These are phyloP conservation scores for Neodiprion virginianus DNA, from an alignment of 1,140 invertebrate genomes.

Conservation along the genomic window DNA sequence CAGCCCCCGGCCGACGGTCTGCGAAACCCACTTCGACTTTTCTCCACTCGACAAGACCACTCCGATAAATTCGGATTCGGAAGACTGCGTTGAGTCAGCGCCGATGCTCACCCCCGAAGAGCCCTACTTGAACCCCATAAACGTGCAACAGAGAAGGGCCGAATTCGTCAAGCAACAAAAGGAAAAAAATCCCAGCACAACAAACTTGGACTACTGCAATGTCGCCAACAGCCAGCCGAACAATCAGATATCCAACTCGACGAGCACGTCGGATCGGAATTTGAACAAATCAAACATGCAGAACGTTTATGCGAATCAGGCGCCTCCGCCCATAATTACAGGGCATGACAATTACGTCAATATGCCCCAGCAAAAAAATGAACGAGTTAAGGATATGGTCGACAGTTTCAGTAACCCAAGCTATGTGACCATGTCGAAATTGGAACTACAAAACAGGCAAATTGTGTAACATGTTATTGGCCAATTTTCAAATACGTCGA, in stretches of 20 bases:
- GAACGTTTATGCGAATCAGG: slow-evolving; percentile 23
- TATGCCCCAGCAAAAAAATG: slow-evolving; percentile 65
- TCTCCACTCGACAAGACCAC: slow-evolving; percentile 46
- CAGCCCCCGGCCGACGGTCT: slow-evolving; percentile 47
- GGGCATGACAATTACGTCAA: slow-evolving; percentile 67
- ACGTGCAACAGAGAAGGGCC: slow-evolving; percentile 52
- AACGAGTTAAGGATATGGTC: slow-evolving; percentile 56
- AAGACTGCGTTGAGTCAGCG: slow-evolving; percentile 61
- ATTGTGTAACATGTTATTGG: background rate
- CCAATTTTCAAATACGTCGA: background rate
- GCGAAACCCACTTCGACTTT: slow-evolving; percentile 53
- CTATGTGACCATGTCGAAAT: slow-evolving; percentile 48
- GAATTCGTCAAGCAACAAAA: slow-evolving; percentile 48
- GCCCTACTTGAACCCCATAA: slow-evolving; percentile 57
- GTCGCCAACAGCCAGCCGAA: slow-evolving; percentile 40
- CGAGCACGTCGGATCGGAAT: background rate
- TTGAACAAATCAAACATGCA: background rate
- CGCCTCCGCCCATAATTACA: slow-evolving; percentile 50
- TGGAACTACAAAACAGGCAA: slow-evolving; percentile 8
- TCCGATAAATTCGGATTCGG: slow-evolving; percentile 47
- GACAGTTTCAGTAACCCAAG: slow-evolving; percentile 61
- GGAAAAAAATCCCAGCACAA: slow-evolving; percentile 31
- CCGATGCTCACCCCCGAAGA: slow-evolving; percentile 63
- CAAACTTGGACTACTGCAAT: slow-evolving; percentile 52
- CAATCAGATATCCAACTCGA: background rate